Conservation (phyloP, 2,113 vertebrate species). For the Cricetomys ansorgei region DNA sequence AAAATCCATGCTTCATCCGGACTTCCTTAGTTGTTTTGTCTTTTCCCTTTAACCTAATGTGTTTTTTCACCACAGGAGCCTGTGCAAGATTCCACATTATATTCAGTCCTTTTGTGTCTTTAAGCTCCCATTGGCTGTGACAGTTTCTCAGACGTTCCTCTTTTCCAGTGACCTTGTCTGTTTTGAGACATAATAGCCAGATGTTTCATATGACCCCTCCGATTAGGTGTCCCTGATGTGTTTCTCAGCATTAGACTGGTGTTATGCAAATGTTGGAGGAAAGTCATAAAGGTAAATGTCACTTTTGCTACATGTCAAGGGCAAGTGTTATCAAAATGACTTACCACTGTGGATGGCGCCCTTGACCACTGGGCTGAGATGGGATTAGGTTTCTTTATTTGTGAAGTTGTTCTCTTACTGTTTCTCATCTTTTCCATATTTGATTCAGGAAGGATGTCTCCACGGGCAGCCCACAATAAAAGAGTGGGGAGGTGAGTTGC, state of each 20-base stretch:
- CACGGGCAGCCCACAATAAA: accelerated
- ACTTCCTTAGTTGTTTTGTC: background rate
- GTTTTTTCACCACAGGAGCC: background rate
- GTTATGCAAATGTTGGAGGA: background rate
- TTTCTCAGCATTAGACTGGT: background rate
- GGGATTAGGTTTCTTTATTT: background rate
- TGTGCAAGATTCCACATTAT: background rate
- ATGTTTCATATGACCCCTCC: background rate
- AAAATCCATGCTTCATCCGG: background rate
- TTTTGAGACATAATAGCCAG: background rate
- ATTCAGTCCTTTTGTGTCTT: background rate
- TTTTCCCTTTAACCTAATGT: background rate
- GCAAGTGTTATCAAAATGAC: background rate
- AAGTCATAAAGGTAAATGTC: background rate
- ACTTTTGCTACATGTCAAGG: background rate
- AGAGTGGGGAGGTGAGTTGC: no score
- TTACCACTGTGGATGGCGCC: background rate
- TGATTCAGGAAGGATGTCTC: background rate
- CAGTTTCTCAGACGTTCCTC: background rate
- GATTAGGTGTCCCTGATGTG: background rate
- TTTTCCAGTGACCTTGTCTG: background rate
- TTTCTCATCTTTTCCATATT: background rate
- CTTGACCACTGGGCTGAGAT: background rate
- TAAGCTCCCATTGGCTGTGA: background rate
- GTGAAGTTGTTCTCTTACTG: background rate